Percentiles rank a stretch among this genome's conserved stretches.
Evolutionary conservation across 2,888 invertebrate species (phyloP).

Genomic region (Mesorhabditis belari): DNA sequence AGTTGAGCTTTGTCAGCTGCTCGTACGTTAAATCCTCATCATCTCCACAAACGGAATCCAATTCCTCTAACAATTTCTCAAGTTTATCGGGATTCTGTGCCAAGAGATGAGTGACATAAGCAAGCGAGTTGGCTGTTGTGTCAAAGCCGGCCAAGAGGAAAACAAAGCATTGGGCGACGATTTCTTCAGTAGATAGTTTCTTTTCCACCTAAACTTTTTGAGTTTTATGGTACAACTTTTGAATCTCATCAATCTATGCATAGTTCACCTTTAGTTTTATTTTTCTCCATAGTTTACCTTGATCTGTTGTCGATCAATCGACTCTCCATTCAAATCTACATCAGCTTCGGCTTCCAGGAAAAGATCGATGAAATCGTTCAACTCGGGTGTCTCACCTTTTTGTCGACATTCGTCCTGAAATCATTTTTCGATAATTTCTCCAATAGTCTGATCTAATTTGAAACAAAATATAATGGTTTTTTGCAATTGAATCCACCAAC

Average conservation of each 20-base stretch:
- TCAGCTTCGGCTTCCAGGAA: conserved; percentile 35
- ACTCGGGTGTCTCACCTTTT: conserved; percentile 10
- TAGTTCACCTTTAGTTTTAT: not conserved
- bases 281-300: conserved; percentile 2
- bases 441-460: too few species aligned
- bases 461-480: too few species aligned
- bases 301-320: conserved; percentile 4
- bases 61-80: conserved; percentile 25
- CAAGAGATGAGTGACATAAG: conserved; percentile 56
- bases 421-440: too few species aligned
- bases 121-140: conserved; percentile 58
- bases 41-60: conserved; percentile 20
- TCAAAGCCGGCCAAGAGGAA: conserved; percentile 53
- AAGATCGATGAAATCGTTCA: conserved; percentile 46
- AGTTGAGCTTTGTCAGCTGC: conserved; percentile 27
- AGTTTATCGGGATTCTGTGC: conserved; percentile 42
- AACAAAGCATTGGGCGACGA: conserved; percentile 31
- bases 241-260: not conserved
- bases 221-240: not conserved
- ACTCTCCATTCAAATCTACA: conserved; percentile 5
- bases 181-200: conserved; percentile 34
- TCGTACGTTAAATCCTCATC: conserved; percentile 34
- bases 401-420: not conserved
- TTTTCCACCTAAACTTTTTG: conserved; percentile 16
- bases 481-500: too few species aligned